Conservation (phyloP, 2,888 invertebrate species). For the Microplitis manilae region DNA sequence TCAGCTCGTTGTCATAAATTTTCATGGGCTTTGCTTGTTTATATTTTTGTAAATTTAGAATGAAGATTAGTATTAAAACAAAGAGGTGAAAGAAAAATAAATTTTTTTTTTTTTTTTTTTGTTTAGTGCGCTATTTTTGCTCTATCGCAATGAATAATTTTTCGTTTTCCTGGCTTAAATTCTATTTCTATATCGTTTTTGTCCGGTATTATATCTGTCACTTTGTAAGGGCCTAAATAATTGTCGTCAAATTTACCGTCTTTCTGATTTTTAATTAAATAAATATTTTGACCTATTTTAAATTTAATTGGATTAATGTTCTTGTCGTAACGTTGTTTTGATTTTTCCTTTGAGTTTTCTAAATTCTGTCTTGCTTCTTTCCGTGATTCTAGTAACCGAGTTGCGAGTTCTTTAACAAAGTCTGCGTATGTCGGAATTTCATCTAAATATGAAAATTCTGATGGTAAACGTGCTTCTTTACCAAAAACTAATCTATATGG, state of each 20-base stretch:
- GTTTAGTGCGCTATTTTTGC: not conserved
- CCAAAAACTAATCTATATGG: constrained; percentile 31
- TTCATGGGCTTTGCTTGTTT: too few species aligned
- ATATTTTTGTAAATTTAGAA: too few species aligned
- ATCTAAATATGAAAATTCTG: not conserved
- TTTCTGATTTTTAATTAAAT: constrained; percentile 36
- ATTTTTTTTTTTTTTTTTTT: too few species aligned
- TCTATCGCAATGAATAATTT: not conserved
- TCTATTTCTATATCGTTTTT: constrained; percentile 24
- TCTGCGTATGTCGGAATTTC: constrained; percentile 20
- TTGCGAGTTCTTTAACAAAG: constrained; percentile 15
- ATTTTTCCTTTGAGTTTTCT: constrained; percentile 9
- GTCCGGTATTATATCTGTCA: constrained; percentile 10
- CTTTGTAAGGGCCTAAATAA: constrained; percentile 37
- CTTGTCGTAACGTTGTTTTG: constrained; percentile 32
- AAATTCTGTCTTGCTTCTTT: constrained; percentile 24
- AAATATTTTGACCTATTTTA: constrained; percentile 32
- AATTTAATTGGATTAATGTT: constrained; percentile 28
- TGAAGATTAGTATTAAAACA: too few species aligned
- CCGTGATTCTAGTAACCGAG: not conserved
- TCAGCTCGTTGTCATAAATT: too few species aligned
- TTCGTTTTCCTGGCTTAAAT: not conserved
- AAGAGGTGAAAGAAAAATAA: too few species aligned
- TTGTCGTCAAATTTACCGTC: constrained; percentile 38
- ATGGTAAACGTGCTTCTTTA: constrained; percentile 23